A percentile compares a stretch with the other conserved stretches of the same genome.
Evolutionary conservation across 2,888 invertebrate genomes (phyloP).

Genomic region (Entomobrya multifasciata): DNA sequence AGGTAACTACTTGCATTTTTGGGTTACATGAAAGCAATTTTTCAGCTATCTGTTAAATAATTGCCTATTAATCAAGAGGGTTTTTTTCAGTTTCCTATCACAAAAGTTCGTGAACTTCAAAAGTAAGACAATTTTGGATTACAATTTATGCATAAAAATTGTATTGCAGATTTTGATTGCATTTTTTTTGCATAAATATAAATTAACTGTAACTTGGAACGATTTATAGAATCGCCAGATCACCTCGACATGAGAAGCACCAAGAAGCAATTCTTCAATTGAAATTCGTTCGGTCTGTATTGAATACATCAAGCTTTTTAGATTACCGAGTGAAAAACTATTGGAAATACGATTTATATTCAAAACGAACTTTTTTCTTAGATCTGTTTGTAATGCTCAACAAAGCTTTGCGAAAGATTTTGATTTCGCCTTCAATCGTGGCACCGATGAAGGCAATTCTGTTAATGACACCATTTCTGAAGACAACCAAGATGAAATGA

Average conservation of each 20-base stretch:
- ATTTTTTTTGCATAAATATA: too few species aligned
- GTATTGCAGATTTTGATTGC: too few species aligned
- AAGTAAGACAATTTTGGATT: too few species aligned
- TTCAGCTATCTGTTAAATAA: neutral
- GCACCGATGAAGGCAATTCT: neutral
- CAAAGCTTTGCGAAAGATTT: slow-evolving; percentile 71
- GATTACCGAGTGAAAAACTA: too few species aligned
- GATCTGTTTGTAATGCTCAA: slow-evolving; percentile 72
- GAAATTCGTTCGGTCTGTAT: neutral
- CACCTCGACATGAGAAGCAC: neutral
- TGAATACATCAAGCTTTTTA: too few species aligned
- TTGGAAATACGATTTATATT: too few species aligned
- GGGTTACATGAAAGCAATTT: neutral
- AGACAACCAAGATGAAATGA: slow-evolving; percentile 51
- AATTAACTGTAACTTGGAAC: neutral
- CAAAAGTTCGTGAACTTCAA: neutral
- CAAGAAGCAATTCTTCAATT: neutral
- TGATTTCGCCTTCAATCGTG: slow-evolving; percentile 68
- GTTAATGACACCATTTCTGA: slow-evolving; percentile 14
- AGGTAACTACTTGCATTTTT: neutral
- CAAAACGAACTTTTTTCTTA: too few species aligned
- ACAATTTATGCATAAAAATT: too few species aligned
- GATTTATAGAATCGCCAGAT: neutral
- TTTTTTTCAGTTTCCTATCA: neutral
- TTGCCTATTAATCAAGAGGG: neutral